Conservation (phyloP, 1,140 invertebrate species). For the Thaumetopoea pityocampa region DNA sequence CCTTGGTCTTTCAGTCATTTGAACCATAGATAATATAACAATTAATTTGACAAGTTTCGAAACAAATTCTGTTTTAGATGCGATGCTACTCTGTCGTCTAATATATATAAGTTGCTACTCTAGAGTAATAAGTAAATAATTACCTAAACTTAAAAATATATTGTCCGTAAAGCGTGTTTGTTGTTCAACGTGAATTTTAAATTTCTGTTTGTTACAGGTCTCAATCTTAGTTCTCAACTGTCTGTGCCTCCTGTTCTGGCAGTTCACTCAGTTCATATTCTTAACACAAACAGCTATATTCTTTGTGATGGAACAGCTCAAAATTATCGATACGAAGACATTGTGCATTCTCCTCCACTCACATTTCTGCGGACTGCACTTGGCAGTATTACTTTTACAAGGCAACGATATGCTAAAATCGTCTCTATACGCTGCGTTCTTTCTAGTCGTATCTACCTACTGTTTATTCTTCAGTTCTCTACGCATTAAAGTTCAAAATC, state of each 20-base stretch:
- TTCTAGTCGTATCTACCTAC: slow-evolving; percentile 44
- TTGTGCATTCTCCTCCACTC: slow-evolving; percentile 72
- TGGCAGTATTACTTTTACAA: slow-evolving; percentile 64
- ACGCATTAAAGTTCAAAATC: slow-evolving; percentile 41
- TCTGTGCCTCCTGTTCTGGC: slow-evolving; percentile 79
- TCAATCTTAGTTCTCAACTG: slow-evolving; percentile 49
- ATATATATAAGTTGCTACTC: too few relatives aligned
- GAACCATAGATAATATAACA: too few relatives aligned
- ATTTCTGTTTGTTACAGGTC: slow-evolving; percentile 46
- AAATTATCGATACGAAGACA: slow-evolving; percentile 75
- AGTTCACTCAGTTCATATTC: slow-evolving; percentile 89
- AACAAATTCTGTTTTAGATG: too few relatives aligned
- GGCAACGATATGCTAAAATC: slow-evolving; percentile 80
- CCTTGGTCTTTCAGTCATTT: too few relatives aligned
- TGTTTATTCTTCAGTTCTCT: slow-evolving; percentile 51
- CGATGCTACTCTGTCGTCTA: too few relatives aligned
- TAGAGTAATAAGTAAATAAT: neutral
- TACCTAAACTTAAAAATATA: neutral
- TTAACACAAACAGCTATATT: slow-evolving; percentile 82
- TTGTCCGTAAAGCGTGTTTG: too few relatives aligned
- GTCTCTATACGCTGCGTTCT: slow-evolving; percentile 79
- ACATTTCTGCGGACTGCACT: slow-evolving; percentile 78
- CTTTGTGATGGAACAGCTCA: slow-evolving; percentile 79
- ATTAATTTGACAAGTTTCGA: too few relatives aligned
- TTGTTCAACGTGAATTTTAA: too few relatives aligned